Evolutionary conservation across 1,140 invertebrate species (phyloP).

Genomic region (Tetramorium simillimum): DNA sequence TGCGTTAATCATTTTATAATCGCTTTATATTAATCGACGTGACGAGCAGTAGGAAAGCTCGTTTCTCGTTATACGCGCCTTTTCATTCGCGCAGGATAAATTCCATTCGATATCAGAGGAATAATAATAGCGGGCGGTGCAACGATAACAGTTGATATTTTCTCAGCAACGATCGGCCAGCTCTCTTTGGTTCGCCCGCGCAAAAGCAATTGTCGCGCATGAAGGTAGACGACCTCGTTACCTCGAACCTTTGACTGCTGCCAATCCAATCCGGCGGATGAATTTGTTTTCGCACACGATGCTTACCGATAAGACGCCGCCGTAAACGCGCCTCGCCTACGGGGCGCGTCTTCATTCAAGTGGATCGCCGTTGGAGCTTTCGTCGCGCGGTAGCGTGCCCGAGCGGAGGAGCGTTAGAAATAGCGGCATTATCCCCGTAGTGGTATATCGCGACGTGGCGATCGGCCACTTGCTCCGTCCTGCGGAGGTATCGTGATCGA

Average conservation of each 20-base stretch:
- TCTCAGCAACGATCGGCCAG: constrained; percentile 1
- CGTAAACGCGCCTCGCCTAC: not conserved
- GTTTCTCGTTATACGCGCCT: not conserved
- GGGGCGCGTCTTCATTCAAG: not conserved
- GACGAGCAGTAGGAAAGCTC: not conserved
- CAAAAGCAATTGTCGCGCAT: not conserved
- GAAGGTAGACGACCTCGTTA: not conserved
- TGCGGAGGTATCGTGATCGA: constrained; percentile 67
- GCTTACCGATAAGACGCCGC: constrained; percentile 20
- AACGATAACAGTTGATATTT: constrained; percentile 49
- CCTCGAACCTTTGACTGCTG: not conserved
- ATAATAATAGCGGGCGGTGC: constrained; percentile 20
- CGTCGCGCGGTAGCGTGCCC: not conserved
- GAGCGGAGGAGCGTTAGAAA: constrained; percentile 6
- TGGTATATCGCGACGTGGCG: constrained; percentile 37
- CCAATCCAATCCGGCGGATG: not conserved
- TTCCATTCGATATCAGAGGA: constrained; percentile 8
- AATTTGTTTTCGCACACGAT: constrained; percentile 41
- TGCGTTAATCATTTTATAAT: no score
- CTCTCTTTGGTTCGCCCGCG: not conserved
- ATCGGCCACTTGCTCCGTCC: constrained; percentile 35
- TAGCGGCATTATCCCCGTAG: constrained; percentile 2
- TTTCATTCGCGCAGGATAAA: not conserved
- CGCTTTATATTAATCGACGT: not conserved
- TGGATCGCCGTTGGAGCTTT: not conserved